Evolutionary conservation across 2,888 invertebrate species (phyloP).

Genomic region (Drosophila rellima): DNA sequence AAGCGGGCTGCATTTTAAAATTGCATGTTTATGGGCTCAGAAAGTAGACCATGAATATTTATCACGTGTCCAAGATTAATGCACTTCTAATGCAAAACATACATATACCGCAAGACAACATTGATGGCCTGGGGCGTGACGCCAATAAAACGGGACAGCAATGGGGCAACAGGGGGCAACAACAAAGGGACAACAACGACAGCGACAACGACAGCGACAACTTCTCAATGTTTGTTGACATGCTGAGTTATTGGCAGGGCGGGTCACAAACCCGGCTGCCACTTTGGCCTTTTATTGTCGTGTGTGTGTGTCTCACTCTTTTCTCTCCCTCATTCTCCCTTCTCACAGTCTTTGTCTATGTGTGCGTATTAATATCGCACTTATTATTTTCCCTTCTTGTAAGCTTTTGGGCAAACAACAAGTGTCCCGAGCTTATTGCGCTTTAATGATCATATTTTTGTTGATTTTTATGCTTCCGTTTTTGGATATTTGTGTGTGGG

Average conservation of each 20-base stretch:
- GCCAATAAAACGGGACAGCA: constrained; percentile 41
- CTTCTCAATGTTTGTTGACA: constrained; percentile 73
- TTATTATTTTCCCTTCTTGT: constrained; percentile 58
- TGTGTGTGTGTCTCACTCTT: neutral
- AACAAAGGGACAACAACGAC: constrained; percentile 23
- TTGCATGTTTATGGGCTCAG: constrained; percentile 50
- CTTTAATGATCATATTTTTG: constrained; percentile 72
- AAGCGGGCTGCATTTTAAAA: constrained; percentile 49
- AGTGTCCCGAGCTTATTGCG: constrained; percentile 50
- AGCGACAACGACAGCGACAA: constrained; percentile 23
- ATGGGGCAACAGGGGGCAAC: constrained; percentile 8
- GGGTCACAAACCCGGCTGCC: constrained; percentile 34
- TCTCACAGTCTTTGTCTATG: neutral
- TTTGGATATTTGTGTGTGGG: constrained; percentile 19
- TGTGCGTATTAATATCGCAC: constrained; percentile 67
- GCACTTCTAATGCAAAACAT: constrained; percentile 70
- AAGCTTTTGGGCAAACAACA: constrained; percentile 47
- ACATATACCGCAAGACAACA: constrained; percentile 13
- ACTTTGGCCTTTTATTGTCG: constrained; percentile 29
- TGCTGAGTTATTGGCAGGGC: constrained; percentile 76
- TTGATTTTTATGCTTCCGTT: constrained; percentile 62
- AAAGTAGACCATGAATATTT: constrained; percentile 69
- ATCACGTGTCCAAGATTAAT: constrained; percentile 74
- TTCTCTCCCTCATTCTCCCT: neutral
- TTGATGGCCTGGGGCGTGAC: constrained; percentile 37